Conservation (phyloP, 2,113 vertebrate genomes). For the Suricata suricatta region DNA sequence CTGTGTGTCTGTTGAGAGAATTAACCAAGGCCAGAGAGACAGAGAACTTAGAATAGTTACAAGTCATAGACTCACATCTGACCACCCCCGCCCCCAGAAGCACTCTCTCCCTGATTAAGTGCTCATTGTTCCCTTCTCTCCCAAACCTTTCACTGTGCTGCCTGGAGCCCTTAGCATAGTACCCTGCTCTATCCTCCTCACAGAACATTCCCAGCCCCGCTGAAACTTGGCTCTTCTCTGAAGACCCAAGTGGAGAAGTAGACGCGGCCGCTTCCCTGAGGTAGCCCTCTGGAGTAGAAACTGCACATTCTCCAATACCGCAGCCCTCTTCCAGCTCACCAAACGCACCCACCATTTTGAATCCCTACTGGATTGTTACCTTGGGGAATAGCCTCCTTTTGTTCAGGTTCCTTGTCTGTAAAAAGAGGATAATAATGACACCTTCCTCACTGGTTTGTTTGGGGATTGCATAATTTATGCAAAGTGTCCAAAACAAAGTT, state of each 20-base stretch:
- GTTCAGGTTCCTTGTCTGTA: not conserved
- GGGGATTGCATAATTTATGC: not conserved
- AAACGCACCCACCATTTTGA: not conserved
- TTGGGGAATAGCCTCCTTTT: not conserved
- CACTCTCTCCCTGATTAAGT: not conserved
- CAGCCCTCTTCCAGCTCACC: not conserved
- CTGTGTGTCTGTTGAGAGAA: not conserved
- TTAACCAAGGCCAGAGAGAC: not conserved
- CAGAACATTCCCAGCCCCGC: not conserved
- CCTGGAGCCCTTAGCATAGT: not conserved
- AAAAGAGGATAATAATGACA: not conserved
- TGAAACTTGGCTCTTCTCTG: not conserved
- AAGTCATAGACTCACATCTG: not conserved
- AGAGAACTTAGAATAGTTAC: not conserved
- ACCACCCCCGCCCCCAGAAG: not conserved
- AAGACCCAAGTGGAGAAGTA: not conserved
- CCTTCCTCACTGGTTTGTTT: not conserved
- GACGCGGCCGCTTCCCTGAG: not conserved
- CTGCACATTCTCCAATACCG: rapidly evolving
- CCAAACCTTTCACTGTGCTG: not conserved
- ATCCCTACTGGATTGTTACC: not conserved
- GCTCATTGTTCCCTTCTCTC: not conserved
- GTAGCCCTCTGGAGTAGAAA: not conserved
- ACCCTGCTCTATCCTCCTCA: not conserved
- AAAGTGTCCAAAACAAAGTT: not conserved